These are phyloP conservation scores for Argopecten irradians DNA, from an alignment of 1,140 invertebrate genomes.

Conservation along the genomic window DNA sequence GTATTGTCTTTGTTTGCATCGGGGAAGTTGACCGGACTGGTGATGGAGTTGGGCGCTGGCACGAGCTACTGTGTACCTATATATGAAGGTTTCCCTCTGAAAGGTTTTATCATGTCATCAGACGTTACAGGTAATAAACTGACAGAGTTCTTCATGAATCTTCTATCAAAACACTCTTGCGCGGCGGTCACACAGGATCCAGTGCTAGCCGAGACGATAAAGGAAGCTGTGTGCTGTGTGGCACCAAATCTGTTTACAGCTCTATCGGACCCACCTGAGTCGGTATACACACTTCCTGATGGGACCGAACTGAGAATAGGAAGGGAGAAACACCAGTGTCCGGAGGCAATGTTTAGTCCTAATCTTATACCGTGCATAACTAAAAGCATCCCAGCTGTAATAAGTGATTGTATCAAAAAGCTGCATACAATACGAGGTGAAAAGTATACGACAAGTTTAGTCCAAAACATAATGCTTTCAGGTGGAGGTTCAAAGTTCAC, in stretches of 20 bases:
- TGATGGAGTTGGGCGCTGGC: not conserved
- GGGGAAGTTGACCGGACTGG: not conserved
- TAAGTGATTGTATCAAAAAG: not conserved
- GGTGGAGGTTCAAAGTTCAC: not conserved
- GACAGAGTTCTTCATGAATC: not conserved
- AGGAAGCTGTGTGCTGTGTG: not conserved
- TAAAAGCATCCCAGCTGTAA: not conserved
- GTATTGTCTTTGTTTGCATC: not conserved
- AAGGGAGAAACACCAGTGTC: not conserved
- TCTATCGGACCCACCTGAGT: not conserved
- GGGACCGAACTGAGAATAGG: not conserved
- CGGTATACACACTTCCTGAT: not conserved
- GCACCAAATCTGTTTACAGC: not conserved
- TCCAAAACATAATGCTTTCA: not conserved
- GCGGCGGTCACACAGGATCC: not conserved
- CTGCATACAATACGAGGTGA: not conserved
- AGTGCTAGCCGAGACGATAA: not conserved
- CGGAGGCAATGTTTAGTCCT: not conserved
- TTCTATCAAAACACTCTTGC: not conserved
- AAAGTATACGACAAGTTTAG: not conserved
- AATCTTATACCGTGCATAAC: not conserved
- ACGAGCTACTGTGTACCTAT: not conserved
- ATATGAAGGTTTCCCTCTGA: not conserved
- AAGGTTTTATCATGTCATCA: not conserved
- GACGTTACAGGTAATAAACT: not conserved